Percentiles rank a stretch among this genome's conserved stretches.
These are phyloP conservation scores for Coregonus ussuriensis DNA, from an alignment of 2,797 vertebrate genomes.

Conservation along the genomic window DNA sequence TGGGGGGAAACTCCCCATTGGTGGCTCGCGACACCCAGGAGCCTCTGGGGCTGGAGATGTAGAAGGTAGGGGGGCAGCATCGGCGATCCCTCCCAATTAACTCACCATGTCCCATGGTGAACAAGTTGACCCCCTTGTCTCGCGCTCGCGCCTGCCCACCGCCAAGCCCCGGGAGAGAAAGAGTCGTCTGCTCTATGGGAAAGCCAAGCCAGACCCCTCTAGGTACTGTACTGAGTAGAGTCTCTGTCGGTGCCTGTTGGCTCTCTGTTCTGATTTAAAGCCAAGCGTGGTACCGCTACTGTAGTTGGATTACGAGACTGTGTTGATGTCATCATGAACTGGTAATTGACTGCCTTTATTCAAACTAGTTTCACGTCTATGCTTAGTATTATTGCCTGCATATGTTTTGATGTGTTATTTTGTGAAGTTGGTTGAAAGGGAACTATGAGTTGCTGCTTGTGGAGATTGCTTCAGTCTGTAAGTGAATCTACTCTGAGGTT, in stretches of 20 bases:
- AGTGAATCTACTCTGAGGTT: not conserved
- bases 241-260: conserved; percentile 1
- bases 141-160: conserved; percentile 67
- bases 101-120: conserved; percentile 70
- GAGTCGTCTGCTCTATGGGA: conserved; percentile 68
- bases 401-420: not conserved
- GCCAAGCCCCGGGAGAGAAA: conserved; percentile 67
- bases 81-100: conserved; percentile 50
- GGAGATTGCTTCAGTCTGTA: not conserved
- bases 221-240: conserved; percentile 64
- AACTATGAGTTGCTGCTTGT: not conserved
- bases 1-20: conserved; percentile 57
- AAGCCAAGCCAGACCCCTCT: conserved; percentile 59
- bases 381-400: not conserved
- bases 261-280: not conserved
- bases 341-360: conserved; percentile 33
- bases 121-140: conserved; percentile 60
- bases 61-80: conserved; percentile 41
- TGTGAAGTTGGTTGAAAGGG: not conserved
- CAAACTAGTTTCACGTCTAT: not conserved
- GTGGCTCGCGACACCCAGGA: conserved; percentile 49
- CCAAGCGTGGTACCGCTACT: not conserved
- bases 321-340: conserved; percentile 55
- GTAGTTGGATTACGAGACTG: conserved; percentile 32
- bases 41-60: conserved; percentile 50